phyloP scores from a whole-genome alignment of 2,113 vertebrate species.

The Periophthalmodon schlosseri region DNA sequence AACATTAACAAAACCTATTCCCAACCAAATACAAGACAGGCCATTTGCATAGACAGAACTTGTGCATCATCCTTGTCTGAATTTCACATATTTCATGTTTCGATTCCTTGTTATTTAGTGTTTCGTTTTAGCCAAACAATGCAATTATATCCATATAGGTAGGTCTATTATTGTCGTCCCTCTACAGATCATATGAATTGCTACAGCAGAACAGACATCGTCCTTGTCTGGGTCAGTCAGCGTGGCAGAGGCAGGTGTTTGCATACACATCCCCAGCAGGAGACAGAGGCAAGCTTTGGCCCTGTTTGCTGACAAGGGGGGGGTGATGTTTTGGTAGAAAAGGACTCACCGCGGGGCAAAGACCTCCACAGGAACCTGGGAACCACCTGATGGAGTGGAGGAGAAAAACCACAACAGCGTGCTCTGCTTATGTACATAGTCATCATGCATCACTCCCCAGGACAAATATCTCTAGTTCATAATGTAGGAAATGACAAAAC shows the following conservation, averaged over 20 bases:
- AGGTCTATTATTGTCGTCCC: no score
- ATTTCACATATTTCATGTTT: no score
- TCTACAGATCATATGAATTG: conserved; percentile 3
- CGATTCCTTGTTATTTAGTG: no score
- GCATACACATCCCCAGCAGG: conserved; percentile 52
- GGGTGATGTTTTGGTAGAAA: conserved; percentile 47
- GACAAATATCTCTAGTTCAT: conserved; percentile 43
- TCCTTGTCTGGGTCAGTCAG: conserved; percentile 68
- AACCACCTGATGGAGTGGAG: conserved; percentile 41
- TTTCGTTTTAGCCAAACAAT: no score
- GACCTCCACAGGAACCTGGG: conserved; percentile 45
- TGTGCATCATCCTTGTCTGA: no score
- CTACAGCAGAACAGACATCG: conserved; percentile 34
- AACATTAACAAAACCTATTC: no score
- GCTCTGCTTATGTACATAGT: conserved; percentile 29
- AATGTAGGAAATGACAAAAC: conserved; percentile 24
- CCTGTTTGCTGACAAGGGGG: conserved; percentile 44
- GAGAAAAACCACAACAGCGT: conserved; percentile 25
- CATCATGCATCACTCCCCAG: conserved; percentile 49
- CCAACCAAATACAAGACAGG: no score
- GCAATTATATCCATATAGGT: no score
- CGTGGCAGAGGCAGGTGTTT: conserved; percentile 59
- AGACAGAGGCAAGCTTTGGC: conserved; percentile 51
- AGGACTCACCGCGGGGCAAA: conserved; percentile 52
- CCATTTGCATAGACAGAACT: no score